Percentiles rank a stretch among this genome's conserved stretches.
These are phyloP conservation scores for Mastigias papua DNA, from an alignment of 30 jellyfish, hydroid and myxozoan genomes.

Conservation along the genomic window DNA sequence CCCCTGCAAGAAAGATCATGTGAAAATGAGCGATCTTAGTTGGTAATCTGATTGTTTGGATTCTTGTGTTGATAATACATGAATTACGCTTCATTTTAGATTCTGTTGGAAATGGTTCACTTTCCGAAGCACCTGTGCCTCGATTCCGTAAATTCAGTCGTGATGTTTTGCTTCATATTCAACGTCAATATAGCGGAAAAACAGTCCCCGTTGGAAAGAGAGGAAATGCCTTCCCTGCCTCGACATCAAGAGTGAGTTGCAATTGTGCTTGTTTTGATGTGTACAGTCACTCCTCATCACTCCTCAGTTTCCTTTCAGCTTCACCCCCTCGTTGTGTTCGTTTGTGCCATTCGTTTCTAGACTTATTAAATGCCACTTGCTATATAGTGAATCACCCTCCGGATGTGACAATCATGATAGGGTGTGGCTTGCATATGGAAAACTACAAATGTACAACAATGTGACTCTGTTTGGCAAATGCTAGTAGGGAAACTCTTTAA, in stretches of 20 bases:
- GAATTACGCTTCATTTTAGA: conserved; percentile 5
- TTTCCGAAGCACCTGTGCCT: conserved; percentile 81
- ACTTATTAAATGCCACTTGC: no score
- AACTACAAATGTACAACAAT: no score
- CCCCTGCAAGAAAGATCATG: conserved; percentile 4
- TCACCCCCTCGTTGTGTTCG: no score
- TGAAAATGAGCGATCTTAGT: not conserved
- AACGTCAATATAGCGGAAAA: conserved; percentile 79
- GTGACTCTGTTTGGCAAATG: no score
- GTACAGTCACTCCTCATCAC: no score
- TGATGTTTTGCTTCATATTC: conserved; percentile 85
- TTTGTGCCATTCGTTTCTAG: no score
- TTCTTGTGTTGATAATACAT: not conserved
- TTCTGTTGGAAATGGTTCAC: conserved; percentile 70
- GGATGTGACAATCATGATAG: no score
- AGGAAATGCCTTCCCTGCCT: conserved; percentile 23
- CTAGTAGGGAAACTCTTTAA: no score
- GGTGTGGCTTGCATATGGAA: no score
- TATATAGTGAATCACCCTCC: no score
- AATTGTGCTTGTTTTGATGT: no score
- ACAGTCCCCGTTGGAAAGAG: conserved; percentile 18
- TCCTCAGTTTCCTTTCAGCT: no score
- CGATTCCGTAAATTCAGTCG: conserved; percentile 87
- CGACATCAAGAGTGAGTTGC: conserved; percentile 69
- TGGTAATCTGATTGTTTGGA: not conserved